Conservation (phyloP, 2,797 vertebrate species). For the Spatula versicolor region DNA sequence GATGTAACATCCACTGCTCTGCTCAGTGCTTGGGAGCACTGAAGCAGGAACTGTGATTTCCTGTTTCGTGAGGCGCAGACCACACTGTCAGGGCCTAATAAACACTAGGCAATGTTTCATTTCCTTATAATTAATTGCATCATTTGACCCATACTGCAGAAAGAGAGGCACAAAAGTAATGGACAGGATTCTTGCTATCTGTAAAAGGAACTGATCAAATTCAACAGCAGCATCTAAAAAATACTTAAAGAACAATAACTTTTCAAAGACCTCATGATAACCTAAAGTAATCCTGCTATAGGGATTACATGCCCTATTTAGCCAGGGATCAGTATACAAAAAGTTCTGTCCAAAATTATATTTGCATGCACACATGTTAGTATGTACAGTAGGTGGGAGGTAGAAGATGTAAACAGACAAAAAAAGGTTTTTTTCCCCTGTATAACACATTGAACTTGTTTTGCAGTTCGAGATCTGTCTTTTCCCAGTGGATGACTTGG, state of each 20-base stretch:
- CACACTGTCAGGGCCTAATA: conserved; percentile 3
- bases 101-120: not conserved
- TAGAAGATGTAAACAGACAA: not conserved
- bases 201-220: not conserved
- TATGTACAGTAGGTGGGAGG: not conserved
- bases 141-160: not conserved
- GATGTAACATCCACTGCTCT: not conserved
- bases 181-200: not conserved
- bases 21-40: not conserved
- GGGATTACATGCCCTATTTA: not conserved
- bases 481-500: not conserved
- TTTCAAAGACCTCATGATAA: not conserved
- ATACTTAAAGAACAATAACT: conserved; percentile 1
- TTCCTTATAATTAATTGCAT: conserved; percentile 51
- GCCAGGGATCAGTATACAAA: not conserved
- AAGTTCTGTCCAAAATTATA: not conserved
- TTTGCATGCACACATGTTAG: not conserved
- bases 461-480: not conserved
- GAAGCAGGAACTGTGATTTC: conserved; percentile 30
- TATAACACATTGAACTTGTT: not conserved
- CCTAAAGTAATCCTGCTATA: not conserved
- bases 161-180: not conserved
- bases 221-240: not conserved
- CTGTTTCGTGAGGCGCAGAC: conserved; percentile 2
- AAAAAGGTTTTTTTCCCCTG: not conserved